These are phyloP conservation scores for Rhynchophorus ferrugineus DNA, from an alignment of 1,140 invertebrate genomes.

Conservation along the genomic window DNA sequence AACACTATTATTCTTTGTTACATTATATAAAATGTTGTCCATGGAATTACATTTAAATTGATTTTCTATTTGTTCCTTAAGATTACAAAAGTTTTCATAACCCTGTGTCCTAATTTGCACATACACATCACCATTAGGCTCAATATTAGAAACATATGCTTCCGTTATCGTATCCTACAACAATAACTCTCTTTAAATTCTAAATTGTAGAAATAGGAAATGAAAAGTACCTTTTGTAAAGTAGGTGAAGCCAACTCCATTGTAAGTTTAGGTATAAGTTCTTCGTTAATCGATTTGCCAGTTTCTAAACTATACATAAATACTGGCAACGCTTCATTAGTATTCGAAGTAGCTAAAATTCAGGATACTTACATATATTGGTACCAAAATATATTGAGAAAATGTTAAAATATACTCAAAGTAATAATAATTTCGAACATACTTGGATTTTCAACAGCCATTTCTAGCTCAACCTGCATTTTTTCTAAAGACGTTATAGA, in stretches of 20 bases:
- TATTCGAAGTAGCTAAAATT: slow-evolving; percentile 10
- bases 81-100: slow-evolving; percentile 33
- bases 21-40: slow-evolving; percentile 1
- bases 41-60: slow-evolving; percentile 25
- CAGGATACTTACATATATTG: no score
- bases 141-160: slow-evolving; percentile 42
- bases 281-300: slow-evolving; percentile 29
- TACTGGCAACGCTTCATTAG: slow-evolving; percentile 25
- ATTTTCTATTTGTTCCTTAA: slow-evolving; percentile 32
- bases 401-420: not conserved
- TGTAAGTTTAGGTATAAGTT: slow-evolving; percentile 28
- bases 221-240: slow-evolving; percentile 32
- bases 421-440: slow-evolving; percentile 14
- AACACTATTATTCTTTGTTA: slow-evolving; percentile 22
- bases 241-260: slow-evolving; percentile 28
- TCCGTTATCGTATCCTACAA: slow-evolving; percentile 35
- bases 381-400: not conserved
- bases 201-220: not conserved
- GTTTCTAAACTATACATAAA: slow-evolving; percentile 34
- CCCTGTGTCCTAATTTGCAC: slow-evolving; percentile 42
- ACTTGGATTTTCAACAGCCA: slow-evolving; percentile 20
- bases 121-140: slow-evolving; percentile 41
- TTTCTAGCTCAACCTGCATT: slow-evolving; percentile 24
- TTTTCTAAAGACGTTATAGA: slow-evolving; percentile 21
- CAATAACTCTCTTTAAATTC: not conserved